These are phyloP conservation scores for silkworm (Bombyx mori) DNA, from an alignment of 1,140 invertebrate genomes.

Conservation along the genomic window DNA sequence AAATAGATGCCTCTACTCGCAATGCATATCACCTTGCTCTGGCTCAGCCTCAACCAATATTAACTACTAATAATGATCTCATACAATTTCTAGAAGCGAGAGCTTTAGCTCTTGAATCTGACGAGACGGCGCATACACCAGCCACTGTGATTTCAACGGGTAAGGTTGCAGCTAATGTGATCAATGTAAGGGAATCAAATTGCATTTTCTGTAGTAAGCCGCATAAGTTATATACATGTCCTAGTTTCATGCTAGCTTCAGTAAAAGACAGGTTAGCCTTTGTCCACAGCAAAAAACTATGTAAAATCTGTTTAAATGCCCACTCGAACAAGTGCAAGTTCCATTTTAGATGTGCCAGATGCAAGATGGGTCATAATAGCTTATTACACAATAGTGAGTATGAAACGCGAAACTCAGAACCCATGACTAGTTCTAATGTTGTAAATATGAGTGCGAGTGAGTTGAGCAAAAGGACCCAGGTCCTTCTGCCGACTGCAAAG, in stretches of 20 bases:
- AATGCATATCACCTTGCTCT: no score
- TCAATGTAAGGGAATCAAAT: background rate
- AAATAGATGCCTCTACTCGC: no score
- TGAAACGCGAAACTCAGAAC: background rate
- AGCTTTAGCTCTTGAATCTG: no score
- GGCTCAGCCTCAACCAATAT: no score
- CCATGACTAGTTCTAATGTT: conserved; percentile 6
- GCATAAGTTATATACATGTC: conserved; percentile 10
- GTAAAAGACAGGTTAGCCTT: conserved; percentile 1
- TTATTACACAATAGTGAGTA: conserved; percentile 8
- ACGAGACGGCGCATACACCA: conserved; percentile 3
- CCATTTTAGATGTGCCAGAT: conserved; percentile 13
- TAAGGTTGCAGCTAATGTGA: background rate
- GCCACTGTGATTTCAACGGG: background rate
- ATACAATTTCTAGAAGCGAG: no score
- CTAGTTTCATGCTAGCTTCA: conserved; percentile 8
- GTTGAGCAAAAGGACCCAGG: no score
- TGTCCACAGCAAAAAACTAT: conserved; percentile 7
- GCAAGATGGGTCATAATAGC: conserved; percentile 10
- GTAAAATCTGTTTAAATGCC: conserved; percentile 10
- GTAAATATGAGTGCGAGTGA: no score
- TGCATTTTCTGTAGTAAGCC: conserved; percentile 10
- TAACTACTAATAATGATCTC: no score
- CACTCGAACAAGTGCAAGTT: conserved; percentile 11
- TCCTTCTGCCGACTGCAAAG: conserved; percentile 10